phyloP scores from a whole-genome alignment of 2,888 invertebrate species.

The Sicus ferrugineus region DNA sequence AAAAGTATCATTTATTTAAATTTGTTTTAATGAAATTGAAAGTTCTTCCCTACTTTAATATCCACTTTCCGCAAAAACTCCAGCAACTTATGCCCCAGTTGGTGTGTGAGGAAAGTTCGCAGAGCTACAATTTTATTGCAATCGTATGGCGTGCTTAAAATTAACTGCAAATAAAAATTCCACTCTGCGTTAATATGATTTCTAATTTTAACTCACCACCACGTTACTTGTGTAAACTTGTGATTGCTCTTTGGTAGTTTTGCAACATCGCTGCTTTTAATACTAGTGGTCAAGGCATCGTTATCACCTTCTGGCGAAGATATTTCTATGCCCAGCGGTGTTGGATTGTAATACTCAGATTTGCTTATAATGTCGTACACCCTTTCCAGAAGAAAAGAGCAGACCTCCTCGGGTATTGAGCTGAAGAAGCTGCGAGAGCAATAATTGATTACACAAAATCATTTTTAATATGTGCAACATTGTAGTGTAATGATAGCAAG shows the following conservation, averaged over 20 bases:
- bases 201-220: not conserved
- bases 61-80: slow-evolving; percentile 56
- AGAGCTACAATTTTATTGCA: slow-evolving; percentile 61
- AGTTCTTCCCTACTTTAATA: slow-evolving; percentile 53
- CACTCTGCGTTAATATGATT: not conserved
- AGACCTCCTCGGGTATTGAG: slow-evolving; percentile 60
- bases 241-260: slow-evolving; percentile 48
- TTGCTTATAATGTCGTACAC: slow-evolving; percentile 61
- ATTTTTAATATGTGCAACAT: not conserved
- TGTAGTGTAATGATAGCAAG: not conserved
- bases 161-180: slow-evolving; percentile 49
- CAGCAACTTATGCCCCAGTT: slow-evolving; percentile 59
- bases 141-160: slow-evolving; percentile 58
- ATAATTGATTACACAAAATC: no score
- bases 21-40: not conserved
- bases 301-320: slow-evolving; percentile 14
- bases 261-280: slow-evolving; percentile 34
- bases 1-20: slow-evolving; percentile 30
- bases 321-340: slow-evolving; percentile 32
- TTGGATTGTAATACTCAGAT: slow-evolving; percentile 51
- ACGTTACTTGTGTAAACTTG: slow-evolving; percentile 58
- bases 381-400: slow-evolving; percentile 58
- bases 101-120: slow-evolving; percentile 59
- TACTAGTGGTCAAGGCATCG: slow-evolving; percentile 17
- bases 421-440: slow-evolving; percentile 53